phyloP scores from a whole-genome alignment of 2,113 vertebrate species.

The Grantiella picta region DNA sequence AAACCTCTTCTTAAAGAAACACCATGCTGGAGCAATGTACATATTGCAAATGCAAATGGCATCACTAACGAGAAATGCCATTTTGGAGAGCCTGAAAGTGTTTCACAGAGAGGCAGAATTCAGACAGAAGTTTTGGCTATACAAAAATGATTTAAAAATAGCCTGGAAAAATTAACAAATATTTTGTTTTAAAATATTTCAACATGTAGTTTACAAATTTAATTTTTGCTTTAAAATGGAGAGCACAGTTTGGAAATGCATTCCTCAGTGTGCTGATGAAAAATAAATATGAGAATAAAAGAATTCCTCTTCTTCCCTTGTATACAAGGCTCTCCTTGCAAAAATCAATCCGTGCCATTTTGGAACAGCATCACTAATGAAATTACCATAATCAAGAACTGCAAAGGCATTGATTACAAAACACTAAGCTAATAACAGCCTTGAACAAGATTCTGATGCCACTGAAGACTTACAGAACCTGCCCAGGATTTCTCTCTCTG shows the following conservation, averaged over 20 bases:
- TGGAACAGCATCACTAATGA: slow-evolving; percentile 50
- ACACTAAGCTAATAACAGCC: slow-evolving; percentile 13
- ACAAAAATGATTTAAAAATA: neutral
- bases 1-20: slow-evolving; percentile 34
- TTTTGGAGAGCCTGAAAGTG: neutral
- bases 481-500: neutral
- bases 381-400: slow-evolving; percentile 64
- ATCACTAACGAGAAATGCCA: neutral
- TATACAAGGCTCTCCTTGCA: neutral
- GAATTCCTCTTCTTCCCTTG: slow-evolving; percentile 15
- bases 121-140: neutral
- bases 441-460: neutral
- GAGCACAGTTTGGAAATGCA: slow-evolving; percentile 13
- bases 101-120: neutral
- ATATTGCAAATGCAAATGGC: neutral
- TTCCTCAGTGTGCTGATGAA: slow-evolving; percentile 27
- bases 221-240: neutral
- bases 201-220: neutral
- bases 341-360: slow-evolving; percentile 46
- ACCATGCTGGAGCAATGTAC: neutral
- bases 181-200: neutral
- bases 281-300: slow-evolving; percentile 22
- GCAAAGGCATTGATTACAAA: slow-evolving; percentile 41
- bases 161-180: neutral
- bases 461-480: neutral